phyloP scores from a whole-genome alignment of 2,888 invertebrate species.

The Oscheius onirici region DNA sequence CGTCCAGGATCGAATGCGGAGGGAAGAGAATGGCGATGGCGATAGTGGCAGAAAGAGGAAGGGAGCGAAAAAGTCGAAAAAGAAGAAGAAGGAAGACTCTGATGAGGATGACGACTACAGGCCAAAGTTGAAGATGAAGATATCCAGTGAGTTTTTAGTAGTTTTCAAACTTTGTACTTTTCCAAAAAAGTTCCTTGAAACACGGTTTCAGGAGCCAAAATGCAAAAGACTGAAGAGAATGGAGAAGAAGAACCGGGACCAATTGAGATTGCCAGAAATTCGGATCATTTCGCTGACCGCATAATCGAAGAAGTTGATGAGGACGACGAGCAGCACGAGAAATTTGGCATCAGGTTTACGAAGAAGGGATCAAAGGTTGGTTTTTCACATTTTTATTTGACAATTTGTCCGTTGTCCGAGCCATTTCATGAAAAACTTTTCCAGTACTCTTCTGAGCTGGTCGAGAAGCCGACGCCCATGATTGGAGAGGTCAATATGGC shows the following conservation, averaged over 20 bases:
- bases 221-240: background rate
- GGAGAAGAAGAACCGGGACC: background rate
- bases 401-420: too few species aligned
- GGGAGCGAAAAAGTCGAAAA: constrained; percentile 7
- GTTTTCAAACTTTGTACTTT: background rate
- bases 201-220: background rate
- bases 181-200: background rate
- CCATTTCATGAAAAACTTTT: background rate
- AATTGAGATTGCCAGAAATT: background rate
- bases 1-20: background rate
- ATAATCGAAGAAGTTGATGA: background rate
- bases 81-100: constrained; percentile 19
- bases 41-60: background rate
- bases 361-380: constrained; percentile 6
- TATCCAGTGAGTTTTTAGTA: constrained; percentile 2
- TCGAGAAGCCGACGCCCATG: constrained; percentile 16
- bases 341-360: constrained; percentile 11
- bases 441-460: constrained; percentile 27
- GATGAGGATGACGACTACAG: constrained; percentile 19
- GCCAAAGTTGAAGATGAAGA: constrained; percentile 14
- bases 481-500: constrained; percentile 32
- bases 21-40: background rate
- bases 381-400: too few species aligned
- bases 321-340: constrained; percentile 3
- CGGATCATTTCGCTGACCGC: background rate